These are phyloP conservation scores for Psittacula echo DNA, from an alignment of 2,797 vertebrate genomes.

Conservation along the genomic window DNA sequence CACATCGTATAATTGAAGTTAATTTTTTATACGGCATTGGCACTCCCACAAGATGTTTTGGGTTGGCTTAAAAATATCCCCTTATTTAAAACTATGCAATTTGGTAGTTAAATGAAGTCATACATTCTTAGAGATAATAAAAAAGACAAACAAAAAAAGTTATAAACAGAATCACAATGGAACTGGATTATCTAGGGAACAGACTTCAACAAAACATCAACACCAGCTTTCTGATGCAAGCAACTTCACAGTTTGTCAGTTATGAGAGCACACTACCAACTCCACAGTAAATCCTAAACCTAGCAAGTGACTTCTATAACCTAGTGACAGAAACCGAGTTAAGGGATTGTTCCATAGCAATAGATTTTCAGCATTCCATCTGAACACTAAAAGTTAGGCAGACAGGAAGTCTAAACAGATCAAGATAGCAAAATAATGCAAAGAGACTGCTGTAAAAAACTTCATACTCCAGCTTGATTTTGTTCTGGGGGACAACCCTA, in stretches of 20 bases:
- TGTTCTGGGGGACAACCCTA: not conserved
- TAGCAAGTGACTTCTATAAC: not conserved
- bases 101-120: not conserved
- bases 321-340: not conserved
- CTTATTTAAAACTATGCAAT: not conserved
- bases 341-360: not conserved
- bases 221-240: not conserved
- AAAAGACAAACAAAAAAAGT: not conserved
- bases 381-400: not conserved
- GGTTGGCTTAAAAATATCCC: not conserved
- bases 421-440: not conserved
- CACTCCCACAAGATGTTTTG: not conserved
- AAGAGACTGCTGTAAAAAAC: not conserved
- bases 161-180: not conserved
- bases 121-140: not conserved
- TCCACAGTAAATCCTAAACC: not conserved
- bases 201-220: not conserved
- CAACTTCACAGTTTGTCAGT: not conserved
- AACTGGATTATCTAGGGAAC: not conserved
- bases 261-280: accelerated
- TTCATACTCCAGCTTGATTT: not conserved
- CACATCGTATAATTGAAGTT: not conserved
- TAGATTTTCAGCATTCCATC: not conserved
- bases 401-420: not conserved
- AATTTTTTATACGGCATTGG: not conserved